phyloP scores from a whole-genome alignment of 2,888 invertebrate genomes.

The Apodemia arnacis region DNA sequence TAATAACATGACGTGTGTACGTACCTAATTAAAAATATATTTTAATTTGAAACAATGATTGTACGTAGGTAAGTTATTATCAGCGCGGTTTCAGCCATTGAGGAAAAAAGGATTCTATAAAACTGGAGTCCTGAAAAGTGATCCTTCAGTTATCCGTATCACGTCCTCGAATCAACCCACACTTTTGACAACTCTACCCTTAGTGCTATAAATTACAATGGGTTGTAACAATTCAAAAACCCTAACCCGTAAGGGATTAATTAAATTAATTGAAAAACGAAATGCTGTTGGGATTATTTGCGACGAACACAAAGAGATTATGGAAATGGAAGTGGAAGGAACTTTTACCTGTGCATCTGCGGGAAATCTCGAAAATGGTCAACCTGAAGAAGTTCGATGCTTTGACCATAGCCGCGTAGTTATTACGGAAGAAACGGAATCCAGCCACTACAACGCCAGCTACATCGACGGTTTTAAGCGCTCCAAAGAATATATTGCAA shows the following conservation, averaged over 20 bases:
- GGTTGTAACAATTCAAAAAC: constrained; percentile 32
- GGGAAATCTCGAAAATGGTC: neutral
- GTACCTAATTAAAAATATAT: constrained; percentile 26
- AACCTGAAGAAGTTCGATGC: neutral
- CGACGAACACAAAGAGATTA: constrained; percentile 28
- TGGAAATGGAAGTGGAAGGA: constrained; percentile 22
- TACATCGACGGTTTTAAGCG: neutral
- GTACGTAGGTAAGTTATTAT: constrained; percentile 11
- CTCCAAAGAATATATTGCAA: neutral
- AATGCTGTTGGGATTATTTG: neutral
- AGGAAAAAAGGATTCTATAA: constrained; percentile 23
- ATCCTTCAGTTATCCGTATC: constrained; percentile 15
- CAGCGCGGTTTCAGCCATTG: neutral
- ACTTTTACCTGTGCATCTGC: constrained; percentile 7
- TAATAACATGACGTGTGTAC: too few species aligned
- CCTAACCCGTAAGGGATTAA: constrained; percentile 29
- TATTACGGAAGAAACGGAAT: constrained; percentile 14
- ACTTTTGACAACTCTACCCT: neutral
- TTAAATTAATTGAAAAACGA: constrained; percentile 25
- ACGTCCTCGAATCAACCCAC: neutral
- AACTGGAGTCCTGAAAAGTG: constrained; percentile 9
- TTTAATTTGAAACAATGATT: constrained; percentile 27
- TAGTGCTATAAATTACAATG: constrained; percentile 4
- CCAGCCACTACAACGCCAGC: neutral
- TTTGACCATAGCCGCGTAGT: constrained; percentile 38